A percentile compares a stretch with the other conserved stretches of the same genome.
Conservation (phyloP, 2,888 invertebrate species). For the Dasypogon diadema region DNA sequence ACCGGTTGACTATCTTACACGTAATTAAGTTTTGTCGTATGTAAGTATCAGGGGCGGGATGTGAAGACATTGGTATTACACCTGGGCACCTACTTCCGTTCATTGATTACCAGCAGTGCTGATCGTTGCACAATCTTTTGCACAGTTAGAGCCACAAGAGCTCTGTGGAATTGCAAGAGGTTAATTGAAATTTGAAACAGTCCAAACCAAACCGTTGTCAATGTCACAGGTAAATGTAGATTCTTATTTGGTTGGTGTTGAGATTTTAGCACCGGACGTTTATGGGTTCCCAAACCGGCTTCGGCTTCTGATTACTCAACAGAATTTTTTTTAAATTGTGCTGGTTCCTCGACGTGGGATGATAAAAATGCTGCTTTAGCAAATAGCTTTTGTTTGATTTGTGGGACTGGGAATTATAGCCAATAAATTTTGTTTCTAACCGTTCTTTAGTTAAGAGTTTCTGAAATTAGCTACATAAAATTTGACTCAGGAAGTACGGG, state of each 20-base stretch:
- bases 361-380: not conserved
- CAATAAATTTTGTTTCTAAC: no score
- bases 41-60: slow-evolving; percentile 15
- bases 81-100: slow-evolving; percentile 34
- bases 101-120: slow-evolving; percentile 11
- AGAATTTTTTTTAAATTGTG: not conserved
- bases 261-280: slow-evolving; percentile 9
- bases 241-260: not conserved
- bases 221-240: not conserved
- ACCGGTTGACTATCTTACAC: slow-evolving; percentile 28
- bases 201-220: not conserved
- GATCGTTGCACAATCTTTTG: not conserved
- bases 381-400: slow-evolving; percentile 21
- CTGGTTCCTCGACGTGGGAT: slow-evolving; percentile 3
- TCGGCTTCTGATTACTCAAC: slow-evolving; percentile 4
- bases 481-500: no score
- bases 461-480: no score
- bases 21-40: slow-evolving; percentile 43
- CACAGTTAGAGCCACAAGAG: slow-evolving; percentile 7
- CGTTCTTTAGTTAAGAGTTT: no score
- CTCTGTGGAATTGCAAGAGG: slow-evolving; percentile 11
- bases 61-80: slow-evolving; percentile 37
- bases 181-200: not conserved
- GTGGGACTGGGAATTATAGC: slow-evolving; percentile 24
- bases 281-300: slow-evolving; percentile 1